These are phyloP conservation scores for Nemurella pictetii DNA, from an alignment of 2,888 invertebrate species.

Conservation along the genomic window DNA sequence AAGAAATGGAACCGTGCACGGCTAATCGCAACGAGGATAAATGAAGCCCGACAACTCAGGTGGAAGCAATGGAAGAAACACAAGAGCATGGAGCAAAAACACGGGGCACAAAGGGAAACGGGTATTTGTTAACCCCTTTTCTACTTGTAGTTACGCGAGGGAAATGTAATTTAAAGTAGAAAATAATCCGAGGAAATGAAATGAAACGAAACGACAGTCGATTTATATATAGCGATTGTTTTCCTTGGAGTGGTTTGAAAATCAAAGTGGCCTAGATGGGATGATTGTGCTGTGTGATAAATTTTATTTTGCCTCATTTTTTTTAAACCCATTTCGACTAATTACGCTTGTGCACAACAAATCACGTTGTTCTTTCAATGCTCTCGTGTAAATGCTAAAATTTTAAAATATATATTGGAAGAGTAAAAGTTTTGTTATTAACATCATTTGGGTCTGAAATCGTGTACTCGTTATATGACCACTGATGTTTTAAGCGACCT, in stretches of 20 bases:
- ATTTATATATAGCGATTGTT: neutral
- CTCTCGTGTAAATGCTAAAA: too few species aligned
- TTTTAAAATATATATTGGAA: too few species aligned
- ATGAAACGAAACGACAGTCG: neutral
- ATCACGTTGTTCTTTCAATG: too few species aligned
- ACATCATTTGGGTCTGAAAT: too few species aligned
- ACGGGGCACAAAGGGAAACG: neutral
- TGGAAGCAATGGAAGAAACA: neutral
- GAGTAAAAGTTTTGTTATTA: too few species aligned
- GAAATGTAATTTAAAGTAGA: neutral
- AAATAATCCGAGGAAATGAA: neutral
- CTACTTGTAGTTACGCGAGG: neutral
- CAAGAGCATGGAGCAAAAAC: neutral
- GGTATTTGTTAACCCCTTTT: neutral
- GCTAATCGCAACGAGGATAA: neutral
- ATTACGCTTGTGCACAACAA: too few species aligned
- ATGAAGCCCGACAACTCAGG: neutral
- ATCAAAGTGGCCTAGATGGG: too few species aligned
- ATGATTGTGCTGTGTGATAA: too few species aligned
- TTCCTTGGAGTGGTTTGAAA: neutral
- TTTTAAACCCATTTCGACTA: too few species aligned
- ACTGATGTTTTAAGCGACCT: too few species aligned
- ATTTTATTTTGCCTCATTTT: too few species aligned
- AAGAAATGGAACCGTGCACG: neutral
- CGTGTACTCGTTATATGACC: too few species aligned